Percentiles rank a stretch among this genome's conserved stretches.
These are phyloP conservation scores for Neosilurus hyrtlii DNA, from an alignment of 2,797 vertebrate species.

Conservation along the genomic window DNA sequence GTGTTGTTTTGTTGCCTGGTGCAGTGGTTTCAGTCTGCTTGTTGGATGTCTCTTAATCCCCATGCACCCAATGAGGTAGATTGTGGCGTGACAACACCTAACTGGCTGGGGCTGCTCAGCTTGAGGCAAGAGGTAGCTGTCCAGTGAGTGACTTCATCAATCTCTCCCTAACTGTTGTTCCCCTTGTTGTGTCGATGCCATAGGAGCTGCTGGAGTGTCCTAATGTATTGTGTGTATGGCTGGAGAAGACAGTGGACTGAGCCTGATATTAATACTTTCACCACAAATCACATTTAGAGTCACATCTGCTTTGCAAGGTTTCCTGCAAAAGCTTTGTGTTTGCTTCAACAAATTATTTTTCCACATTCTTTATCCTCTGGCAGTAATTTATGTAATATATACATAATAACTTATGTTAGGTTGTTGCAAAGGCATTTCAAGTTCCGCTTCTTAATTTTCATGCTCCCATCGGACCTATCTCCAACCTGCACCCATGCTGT, in stretches of 20 bases:
- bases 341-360: background rate
- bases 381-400: too few species aligned
- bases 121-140: too few species aligned
- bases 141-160: too few species aligned
- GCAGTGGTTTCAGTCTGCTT: too few species aligned
- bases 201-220: too few species aligned
- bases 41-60: too few species aligned
- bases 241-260: slow-evolving; percentile 22
- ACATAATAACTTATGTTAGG: background rate
- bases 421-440: slow-evolving; percentile 24
- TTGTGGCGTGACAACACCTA: too few species aligned
- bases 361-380: background rate
- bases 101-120: too few species aligned
- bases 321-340: slow-evolving; percentile 7
- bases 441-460: slow-evolving; percentile 56
- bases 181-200: too few species aligned
- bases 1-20: too few species aligned
- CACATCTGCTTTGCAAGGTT: slow-evolving; percentile 5
- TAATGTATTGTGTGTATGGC: slow-evolving; percentile 27
- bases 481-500: slow-evolving; percentile 14
- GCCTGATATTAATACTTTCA: slow-evolving; percentile 43
- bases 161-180: too few species aligned
- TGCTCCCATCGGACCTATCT: slow-evolving; percentile 45
- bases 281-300: slow-evolving; percentile 35
- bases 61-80: too few species aligned